Evolutionary conservation across 1,140 invertebrate genomes (phyloP).

Genomic region (Tetragnatha versicolor): DNA sequence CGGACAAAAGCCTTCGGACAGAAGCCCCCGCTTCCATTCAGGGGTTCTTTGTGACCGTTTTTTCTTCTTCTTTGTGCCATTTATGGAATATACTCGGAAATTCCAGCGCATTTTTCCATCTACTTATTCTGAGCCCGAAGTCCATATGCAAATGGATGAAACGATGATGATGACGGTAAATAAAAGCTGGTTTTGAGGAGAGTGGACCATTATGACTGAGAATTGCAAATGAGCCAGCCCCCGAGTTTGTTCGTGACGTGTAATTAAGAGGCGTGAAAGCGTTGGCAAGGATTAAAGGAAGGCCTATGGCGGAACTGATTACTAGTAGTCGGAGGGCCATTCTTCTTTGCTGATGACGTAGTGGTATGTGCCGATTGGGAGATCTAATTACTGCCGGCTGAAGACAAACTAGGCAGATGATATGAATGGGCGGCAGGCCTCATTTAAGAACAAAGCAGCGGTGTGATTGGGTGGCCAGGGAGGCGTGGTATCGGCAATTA

Average conservation of each 20-base stretch:
- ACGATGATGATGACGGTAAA: not conserved
- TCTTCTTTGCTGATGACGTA: not conserved
- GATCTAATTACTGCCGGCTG: not conserved
- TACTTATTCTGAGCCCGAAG: not conserved
- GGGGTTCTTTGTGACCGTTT: too few relatives aligned
- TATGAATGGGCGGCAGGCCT: not conserved
- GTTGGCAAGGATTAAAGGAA: not conserved
- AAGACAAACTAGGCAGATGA: not conserved
- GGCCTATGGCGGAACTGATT: not conserved
- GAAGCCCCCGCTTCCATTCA: too few relatives aligned
- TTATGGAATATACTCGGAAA: too few relatives aligned
- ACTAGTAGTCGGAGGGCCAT: not conserved
- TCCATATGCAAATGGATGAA: not conserved
- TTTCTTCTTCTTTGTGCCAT: too few relatives aligned
- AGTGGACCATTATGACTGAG: not conserved
- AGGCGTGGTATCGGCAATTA: too few relatives aligned
- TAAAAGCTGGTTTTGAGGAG: not conserved
- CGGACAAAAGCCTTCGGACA: not conserved
- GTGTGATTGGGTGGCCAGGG: too few relatives aligned
- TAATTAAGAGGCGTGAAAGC: slow-evolving; percentile 31
- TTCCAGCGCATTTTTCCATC: not conserved
- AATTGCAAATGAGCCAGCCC: not conserved
- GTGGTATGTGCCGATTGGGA: not conserved
- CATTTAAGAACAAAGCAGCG: too few relatives aligned
- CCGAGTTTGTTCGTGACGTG: not conserved